Conservation (phyloP, 2,888 invertebrate genomes). For the Caenorhabditis auriculariae region DNA sequence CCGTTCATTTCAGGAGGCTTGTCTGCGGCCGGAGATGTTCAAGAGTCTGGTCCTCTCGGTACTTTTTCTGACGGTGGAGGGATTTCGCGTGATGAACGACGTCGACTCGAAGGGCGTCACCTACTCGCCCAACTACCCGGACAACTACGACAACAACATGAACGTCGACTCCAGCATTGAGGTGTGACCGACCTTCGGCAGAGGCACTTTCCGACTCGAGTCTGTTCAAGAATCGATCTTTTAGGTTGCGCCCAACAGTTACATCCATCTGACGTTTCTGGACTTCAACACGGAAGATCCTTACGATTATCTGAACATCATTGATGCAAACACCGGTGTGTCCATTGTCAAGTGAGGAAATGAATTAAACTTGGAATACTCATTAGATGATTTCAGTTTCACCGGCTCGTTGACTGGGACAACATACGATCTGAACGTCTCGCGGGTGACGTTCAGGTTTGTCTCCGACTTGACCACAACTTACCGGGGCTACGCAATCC, state of each 20-base stretch:
- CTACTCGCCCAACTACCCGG: slow-evolving; percentile 36
- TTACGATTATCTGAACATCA: slow-evolving; percentile 23
- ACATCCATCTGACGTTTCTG: slow-evolving; percentile 29
- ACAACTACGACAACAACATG: slow-evolving; percentile 23
- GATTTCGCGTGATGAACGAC: no score
- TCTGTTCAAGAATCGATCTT: slow-evolving; percentile 1
- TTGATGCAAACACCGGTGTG: slow-evolving; percentile 4
- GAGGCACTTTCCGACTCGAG: no score
- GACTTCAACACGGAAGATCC: slow-evolving; percentile 33
- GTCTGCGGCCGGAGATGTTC: no score
- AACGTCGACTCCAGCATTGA: slow-evolving; percentile 19
- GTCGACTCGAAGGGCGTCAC: no score
- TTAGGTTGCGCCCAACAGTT: slow-evolving; percentile 25
- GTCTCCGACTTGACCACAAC: slow-evolving; percentile 23
- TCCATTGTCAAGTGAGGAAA: neutral
- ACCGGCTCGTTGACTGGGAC: slow-evolving; percentile 16
- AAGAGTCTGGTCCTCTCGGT: no score
- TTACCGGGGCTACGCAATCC: slow-evolving; percentile 31
- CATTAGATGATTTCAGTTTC: neutral
- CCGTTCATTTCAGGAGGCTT: no score
- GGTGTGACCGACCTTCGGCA: slow-evolving; percentile 2
- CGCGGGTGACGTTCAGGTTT: slow-evolving; percentile 21
- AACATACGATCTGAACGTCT: slow-evolving; percentile 2
- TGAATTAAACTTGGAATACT: neutral
- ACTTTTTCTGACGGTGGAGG: no score